Conservation (phyloP, 2,888 invertebrate genomes). For the Sthenelais limicola region DNA sequence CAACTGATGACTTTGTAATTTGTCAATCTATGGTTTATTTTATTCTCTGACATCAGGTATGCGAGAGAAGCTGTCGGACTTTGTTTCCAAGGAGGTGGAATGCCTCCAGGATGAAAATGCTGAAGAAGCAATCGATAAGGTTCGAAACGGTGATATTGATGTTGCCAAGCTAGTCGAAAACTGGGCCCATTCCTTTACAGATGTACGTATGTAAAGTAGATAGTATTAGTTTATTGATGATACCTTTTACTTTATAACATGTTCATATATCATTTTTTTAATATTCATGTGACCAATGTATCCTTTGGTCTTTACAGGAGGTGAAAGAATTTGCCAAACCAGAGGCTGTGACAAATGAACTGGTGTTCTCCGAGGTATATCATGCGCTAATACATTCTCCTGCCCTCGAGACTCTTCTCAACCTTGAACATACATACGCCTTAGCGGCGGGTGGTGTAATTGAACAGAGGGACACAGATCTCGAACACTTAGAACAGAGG, state of each 20-base stretch:
- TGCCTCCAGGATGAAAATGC: conserved; percentile 79
- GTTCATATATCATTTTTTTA: neutral
- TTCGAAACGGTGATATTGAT: conserved; percentile 76
- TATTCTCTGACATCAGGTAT: conserved; percentile 74
- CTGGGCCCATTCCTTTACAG: conserved; percentile 85
- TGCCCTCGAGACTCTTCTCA: conserved; percentile 88
- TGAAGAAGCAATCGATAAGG: conserved; percentile 73
- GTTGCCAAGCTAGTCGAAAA: conserved; percentile 83
- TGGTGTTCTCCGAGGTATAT: conserved; percentile 88
- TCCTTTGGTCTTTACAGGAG: conserved; percentile 75
- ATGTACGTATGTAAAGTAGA: conserved; percentile 58
- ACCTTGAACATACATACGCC: conserved; percentile 90
- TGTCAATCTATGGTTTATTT: neutral
- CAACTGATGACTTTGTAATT: too few species aligned
- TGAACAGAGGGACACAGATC: conserved; percentile 75
- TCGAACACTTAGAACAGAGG: conserved; percentile 67
- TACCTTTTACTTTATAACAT: neutral
- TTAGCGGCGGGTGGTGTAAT: conserved; percentile 83
- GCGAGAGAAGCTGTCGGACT: conserved; percentile 74
- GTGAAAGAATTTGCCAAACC: conserved; percentile 85
- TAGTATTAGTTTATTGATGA: too few species aligned
- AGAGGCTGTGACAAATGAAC: conserved; percentile 77
- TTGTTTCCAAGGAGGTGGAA: conserved; percentile 80
- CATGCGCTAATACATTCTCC: conserved; percentile 87
- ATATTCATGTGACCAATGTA: neutral